Percentiles rank a stretch among this genome's conserved stretches.
Conservation (phyloP, 2,888 invertebrate species). For the Agonopterix heracliana region DNA sequence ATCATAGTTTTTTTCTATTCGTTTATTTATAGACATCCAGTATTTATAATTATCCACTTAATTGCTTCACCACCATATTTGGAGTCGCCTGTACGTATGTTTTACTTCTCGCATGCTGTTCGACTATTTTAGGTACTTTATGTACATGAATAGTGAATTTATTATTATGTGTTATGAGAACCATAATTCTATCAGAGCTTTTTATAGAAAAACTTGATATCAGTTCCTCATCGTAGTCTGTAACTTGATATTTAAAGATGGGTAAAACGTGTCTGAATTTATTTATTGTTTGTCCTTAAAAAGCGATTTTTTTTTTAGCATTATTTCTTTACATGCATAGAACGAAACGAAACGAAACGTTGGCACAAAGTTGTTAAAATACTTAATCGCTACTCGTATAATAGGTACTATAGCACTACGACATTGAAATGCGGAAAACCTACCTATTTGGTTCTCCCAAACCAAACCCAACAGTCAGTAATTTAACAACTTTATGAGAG, state of each 20-base stretch:
- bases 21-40: not conserved
- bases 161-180: conserved; percentile 3
- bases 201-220: not conserved
- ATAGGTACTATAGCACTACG: no score
- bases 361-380: no score
- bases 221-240: not conserved
- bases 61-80: conserved; percentile 9
- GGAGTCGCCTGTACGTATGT: not conserved
- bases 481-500: no score
- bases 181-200: conserved; percentile 3
- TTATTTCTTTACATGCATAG: no score
- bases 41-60: conserved; percentile 6
- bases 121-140: conserved; percentile 6
- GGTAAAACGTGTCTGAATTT: not conserved
- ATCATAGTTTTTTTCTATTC: no score
- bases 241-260: not conserved
- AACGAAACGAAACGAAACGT: no score
- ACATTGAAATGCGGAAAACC: no score
- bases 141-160: conserved; percentile 6
- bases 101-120: conserved; percentile 1
- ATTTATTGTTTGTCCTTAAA: no score
- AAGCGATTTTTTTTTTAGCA: no score
- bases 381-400: no score
- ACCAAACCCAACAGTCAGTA: no score
- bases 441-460: no score